These are phyloP conservation scores for Sphyrna mokarran DNA, from an alignment of 2,113 vertebrate species.

Conservation along the genomic window DNA sequence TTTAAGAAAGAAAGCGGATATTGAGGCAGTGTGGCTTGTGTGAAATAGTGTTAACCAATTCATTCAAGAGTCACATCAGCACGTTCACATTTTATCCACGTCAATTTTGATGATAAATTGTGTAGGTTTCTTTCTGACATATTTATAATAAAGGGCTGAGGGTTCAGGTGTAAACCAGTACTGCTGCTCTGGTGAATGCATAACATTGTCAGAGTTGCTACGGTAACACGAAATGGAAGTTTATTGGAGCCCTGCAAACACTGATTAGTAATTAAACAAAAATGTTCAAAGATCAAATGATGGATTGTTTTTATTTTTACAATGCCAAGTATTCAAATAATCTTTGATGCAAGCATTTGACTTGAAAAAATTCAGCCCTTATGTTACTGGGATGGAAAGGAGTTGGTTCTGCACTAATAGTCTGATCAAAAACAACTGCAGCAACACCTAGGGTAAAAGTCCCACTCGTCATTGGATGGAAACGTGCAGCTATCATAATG, in stretches of 20 bases:
- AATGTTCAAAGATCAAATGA: neutral
- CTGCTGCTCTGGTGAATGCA: neutral
- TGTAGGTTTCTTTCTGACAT: neutral
- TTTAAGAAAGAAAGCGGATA: neutral
- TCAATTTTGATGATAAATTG: neutral
- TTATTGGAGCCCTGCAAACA: neutral
- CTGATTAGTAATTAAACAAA: neutral
- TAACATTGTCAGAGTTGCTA: neutral
- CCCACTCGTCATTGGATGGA: too few species aligned
- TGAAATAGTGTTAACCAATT: neutral
- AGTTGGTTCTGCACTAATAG: neutral
- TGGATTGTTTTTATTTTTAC: neutral
- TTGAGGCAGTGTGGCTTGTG: neutral
- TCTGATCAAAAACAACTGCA: neutral
- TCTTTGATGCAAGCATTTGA: neutral
- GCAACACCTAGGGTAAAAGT: neutral
- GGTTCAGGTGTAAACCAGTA: neutral
- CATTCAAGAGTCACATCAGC: neutral
- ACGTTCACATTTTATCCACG: neutral
- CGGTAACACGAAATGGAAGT: neutral
- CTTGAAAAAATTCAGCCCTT: neutral
- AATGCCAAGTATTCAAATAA: neutral
- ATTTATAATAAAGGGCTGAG: neutral
- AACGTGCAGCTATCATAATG: too few species aligned
- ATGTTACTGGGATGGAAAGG: neutral